A percentile compares a stretch with the other conserved stretches of the same genome.
phyloP scores from a whole-genome alignment of 37 sponge, comb jelly and placozoan species.

The Hexactinellida sp. region DNA sequence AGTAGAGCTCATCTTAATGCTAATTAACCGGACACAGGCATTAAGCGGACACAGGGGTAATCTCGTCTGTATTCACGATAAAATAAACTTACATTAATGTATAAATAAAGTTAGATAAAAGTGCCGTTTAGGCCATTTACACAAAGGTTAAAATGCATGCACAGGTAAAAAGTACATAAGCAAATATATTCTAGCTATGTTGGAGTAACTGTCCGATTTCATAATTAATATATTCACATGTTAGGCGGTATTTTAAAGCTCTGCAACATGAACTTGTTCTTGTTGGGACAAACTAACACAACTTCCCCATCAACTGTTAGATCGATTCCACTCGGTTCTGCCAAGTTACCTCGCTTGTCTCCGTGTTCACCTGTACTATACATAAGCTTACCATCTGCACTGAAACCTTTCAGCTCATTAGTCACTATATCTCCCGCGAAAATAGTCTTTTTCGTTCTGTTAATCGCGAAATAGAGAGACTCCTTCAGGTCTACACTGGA shows the following conservation, averaged over 20 bases:
- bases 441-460: not conserved
- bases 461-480: not conserved
- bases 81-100: too few relatives aligned
- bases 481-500: not conserved
- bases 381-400: not conserved
- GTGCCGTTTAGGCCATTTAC: too few relatives aligned
- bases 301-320: not conserved
- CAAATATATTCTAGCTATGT: too few relatives aligned
- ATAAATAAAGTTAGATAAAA: too few relatives aligned
- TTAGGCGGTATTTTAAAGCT: not conserved
- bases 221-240: too few relatives aligned
- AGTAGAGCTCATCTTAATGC: slow-evolving; percentile 36
- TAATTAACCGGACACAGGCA: too few relatives aligned
- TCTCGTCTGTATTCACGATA: too few relatives aligned
- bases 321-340: not conserved
- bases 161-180: too few relatives aligned
- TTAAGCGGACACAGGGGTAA: too few relatives aligned
- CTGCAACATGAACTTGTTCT: slow-evolving; percentile 15
- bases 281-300: not conserved
- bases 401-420: not conserved
- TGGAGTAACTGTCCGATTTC: too few relatives aligned
- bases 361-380: not conserved
- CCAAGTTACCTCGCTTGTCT: not conserved
- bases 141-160: too few relatives aligned
- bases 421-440: not conserved